These are phyloP conservation scores for Columbina picui DNA, from an alignment of 2,113 vertebrate genomes.

Conservation along the genomic window DNA sequence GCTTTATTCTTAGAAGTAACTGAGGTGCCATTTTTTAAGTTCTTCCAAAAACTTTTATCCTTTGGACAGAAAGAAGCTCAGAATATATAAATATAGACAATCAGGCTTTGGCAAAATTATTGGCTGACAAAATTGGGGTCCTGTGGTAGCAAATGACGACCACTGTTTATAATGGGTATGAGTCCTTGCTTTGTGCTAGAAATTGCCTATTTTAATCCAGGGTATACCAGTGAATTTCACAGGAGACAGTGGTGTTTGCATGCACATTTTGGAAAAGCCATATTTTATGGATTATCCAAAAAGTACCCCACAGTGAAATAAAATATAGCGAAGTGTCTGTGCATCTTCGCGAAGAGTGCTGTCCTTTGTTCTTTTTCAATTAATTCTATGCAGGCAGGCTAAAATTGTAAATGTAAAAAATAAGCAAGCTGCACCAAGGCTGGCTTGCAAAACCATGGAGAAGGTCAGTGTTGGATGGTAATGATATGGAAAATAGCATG, in stretches of 20 bases:
- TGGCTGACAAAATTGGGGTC: neutral
- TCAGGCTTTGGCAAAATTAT: neutral
- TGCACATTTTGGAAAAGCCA: neutral
- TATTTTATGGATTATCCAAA: neutral
- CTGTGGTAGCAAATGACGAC: neutral
- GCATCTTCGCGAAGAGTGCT: neutral
- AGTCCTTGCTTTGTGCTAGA: neutral
- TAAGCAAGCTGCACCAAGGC: neutral
- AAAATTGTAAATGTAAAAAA: neutral
- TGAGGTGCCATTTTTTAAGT: neutral
- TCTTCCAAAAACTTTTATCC: neutral
- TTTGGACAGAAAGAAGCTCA: neutral
- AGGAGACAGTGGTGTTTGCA: rapidly evolving
- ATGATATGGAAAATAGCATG: neutral
- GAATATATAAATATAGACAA: neutral
- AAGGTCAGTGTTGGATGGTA: neutral
- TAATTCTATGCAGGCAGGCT: neutral
- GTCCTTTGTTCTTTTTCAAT: neutral
- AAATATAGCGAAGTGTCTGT: neutral
- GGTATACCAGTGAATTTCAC: neutral
- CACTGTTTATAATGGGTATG: neutral
- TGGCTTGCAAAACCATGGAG: neutral
- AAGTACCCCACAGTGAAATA: neutral
- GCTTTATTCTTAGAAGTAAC: neutral
- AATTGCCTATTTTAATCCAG: neutral